Conservation (phyloP, 2,113 vertebrate genomes). For the Manacus vitellinus region DNA sequence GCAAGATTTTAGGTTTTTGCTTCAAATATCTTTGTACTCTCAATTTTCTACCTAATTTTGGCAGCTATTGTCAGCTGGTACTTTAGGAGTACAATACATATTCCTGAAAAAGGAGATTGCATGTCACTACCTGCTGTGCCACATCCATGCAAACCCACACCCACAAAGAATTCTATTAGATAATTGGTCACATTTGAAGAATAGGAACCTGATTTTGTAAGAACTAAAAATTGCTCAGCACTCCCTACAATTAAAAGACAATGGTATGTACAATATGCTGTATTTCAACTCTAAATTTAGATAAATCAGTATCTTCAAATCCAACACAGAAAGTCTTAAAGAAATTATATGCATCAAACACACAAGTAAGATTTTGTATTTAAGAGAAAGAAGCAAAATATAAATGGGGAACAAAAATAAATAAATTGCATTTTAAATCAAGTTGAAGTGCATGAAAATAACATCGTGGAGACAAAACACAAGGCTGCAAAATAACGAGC, state of each 20-base stretch:
- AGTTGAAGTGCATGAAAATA: slow-evolving; percentile 1
- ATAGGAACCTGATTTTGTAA: not conserved
- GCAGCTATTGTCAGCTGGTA: slow-evolving; percentile 6
- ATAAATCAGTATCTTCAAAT: slow-evolving; percentile 37
- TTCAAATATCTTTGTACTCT: not conserved
- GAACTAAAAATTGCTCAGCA: slow-evolving; percentile 2
- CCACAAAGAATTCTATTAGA: not conserved
- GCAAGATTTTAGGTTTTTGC: not conserved
- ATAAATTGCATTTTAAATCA: not conserved
- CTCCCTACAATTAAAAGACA: slow-evolving; percentile 45
- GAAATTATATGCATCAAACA: not conserved
- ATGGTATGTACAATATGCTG: not conserved
- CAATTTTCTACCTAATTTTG: not conserved
- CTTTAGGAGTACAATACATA: not conserved
- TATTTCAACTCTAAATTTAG: slow-evolving; percentile 28
- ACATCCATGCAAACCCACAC: slow-evolving; percentile 13
- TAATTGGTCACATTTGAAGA: slow-evolving; percentile 42
- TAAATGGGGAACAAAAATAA: not conserved
- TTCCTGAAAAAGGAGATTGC: slow-evolving; percentile 11
- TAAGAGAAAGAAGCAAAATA: slow-evolving; percentile 18
- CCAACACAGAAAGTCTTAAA: not conserved
- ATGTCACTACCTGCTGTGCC: not conserved
- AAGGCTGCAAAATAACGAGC: not conserved
- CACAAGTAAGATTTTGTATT: not conserved
- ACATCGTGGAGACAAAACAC: not conserved